Conservation (phyloP, 1,140 invertebrate species). For the Chironomus tepperi region DNA sequence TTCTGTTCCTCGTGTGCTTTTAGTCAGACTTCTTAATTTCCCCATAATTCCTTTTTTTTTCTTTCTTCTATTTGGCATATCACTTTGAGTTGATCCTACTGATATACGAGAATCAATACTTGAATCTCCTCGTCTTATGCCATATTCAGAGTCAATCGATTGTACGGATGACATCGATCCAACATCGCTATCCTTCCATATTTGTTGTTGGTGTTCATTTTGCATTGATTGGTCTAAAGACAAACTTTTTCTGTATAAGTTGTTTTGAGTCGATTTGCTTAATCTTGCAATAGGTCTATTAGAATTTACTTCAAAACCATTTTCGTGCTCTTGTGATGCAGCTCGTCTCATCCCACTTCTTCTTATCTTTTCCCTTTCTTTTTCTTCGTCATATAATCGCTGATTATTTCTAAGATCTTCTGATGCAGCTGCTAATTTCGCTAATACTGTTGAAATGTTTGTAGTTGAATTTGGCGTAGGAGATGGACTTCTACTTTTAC, state of each 20-base stretch:
- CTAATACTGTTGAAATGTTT: conserved; percentile 35
- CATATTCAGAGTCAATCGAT: conserved; percentile 56
- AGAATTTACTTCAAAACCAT: conserved; percentile 25
- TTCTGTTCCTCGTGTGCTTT: conserved; percentile 52
- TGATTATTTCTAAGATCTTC: conserved; percentile 45
- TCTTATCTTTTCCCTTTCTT: conserved; percentile 41
- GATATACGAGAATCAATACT: conserved; percentile 56
- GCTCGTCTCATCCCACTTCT: conserved; percentile 40
- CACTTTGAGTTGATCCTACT: conserved; percentile 74
- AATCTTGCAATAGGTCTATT: conserved; percentile 38
- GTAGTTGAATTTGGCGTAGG: conserved; percentile 37
- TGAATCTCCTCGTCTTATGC: conserved; percentile 36
- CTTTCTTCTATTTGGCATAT: conserved; percentile 65
- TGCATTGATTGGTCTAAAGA: conserved; percentile 63
- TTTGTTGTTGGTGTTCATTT: conserved; percentile 37
- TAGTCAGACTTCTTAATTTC: conserved; percentile 75
- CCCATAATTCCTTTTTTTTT: conserved; percentile 74
- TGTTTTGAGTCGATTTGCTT: conserved; percentile 41
- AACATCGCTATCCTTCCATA: conserved; percentile 60
- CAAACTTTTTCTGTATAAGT: conserved; percentile 60
- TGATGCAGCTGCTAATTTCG: conserved; percentile 43
- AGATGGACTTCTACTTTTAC: conserved; percentile 37
- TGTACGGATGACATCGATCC: conserved; percentile 71
- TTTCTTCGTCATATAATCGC: conserved; percentile 42
- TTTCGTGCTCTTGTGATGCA: conserved; percentile 42